Evolutionary conservation across 2,888 invertebrate genomes (phyloP), one percentile per base, ranked within the genome.

Genomic region (Amphipyra tragopoginis): DNA sequence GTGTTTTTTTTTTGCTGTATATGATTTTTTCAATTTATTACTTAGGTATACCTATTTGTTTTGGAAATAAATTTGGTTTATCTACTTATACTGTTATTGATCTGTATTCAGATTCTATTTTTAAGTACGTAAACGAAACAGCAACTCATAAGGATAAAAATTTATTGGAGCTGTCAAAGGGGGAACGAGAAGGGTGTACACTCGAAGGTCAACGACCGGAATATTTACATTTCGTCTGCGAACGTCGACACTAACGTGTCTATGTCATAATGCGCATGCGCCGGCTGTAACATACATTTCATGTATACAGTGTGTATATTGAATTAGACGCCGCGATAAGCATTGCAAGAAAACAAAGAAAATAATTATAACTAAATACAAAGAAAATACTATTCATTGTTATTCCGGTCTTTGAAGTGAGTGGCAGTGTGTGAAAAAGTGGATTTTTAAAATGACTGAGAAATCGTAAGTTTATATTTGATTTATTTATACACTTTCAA

Each of bases 381-480:
- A 33, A 40, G n/a, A 54, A 36, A 9, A 39, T 34, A 29, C 8
- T 36, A 45, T 14, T 52, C 36, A 72, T 10, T 50, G 2, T 21
- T 2, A 33, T 33, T 57, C 7, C 4, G 15, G 56, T 1, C 2
- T 29, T 56, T 47, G 15, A 49, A 43, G 58, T 55, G 33, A 44
- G n/a, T 74, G 45, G 10, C 14, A 36, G 55, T 54, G 52, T 48
- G 34, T 51, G 13, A 15, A 40, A 42, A 40, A 42, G 9, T 29
- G 47, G 33, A 8, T 53, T 43, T 7, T 5, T 0, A 70, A n/a
- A 36, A 72, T 72, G 72, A 34, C 58, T 14, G 42, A 26, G 0
- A 59, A 69, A 10, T 11, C 33, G 72, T 72, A 53, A 69, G 72
- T 59, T 10, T 11, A n/a, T n/a, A n/a, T n/a, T n/a, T n/a, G n/a